phyloP scores from a whole-genome alignment of 2,113 vertebrate genomes.

The Cyprinus carpio region DNA sequence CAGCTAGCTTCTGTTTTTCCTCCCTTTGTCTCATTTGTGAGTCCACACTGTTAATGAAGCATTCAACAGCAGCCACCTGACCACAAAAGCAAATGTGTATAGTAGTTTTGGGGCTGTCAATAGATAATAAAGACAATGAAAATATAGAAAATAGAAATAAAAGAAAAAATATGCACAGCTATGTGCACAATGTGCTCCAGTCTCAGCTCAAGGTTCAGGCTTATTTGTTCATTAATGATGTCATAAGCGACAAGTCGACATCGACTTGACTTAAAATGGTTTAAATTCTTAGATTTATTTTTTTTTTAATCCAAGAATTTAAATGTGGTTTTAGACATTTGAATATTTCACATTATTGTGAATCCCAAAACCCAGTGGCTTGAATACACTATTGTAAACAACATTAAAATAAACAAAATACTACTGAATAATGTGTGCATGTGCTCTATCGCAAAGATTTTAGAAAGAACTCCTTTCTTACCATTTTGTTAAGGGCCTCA shows the following conservation, averaged over 20 bases:
- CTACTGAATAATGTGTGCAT: neutral
- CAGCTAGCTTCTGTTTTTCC: slow-evolving; percentile 87
- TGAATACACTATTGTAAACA: neutral
- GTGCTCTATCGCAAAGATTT: neutral
- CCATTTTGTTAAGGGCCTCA: slow-evolving; percentile 83
- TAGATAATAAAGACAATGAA: too few species aligned
- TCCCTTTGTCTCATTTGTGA: slow-evolving; percentile 88
- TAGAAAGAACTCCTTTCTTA: slow-evolving; percentile 57
- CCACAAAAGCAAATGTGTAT: neutral
- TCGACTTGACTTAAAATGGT: too few species aligned
- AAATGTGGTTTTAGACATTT: neutral
- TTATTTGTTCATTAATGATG: too few species aligned
- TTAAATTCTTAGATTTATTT: too few species aligned
- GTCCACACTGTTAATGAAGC: slow-evolving; percentile 91
- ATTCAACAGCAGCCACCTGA: slow-evolving; percentile 84
- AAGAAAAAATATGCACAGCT: too few species aligned
- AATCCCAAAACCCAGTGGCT: neutral
- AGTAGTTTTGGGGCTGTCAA: too few species aligned
- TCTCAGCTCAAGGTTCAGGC: too few species aligned
- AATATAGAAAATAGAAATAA: too few species aligned
- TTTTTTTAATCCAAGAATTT: neutral
- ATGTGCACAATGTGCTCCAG: too few species aligned
- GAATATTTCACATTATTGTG: neutral
- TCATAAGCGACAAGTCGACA: too few species aligned
- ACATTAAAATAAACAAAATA: neutral